Conservation (phyloP, 2,888 invertebrate species). For the Tethea ocularis region DNA sequence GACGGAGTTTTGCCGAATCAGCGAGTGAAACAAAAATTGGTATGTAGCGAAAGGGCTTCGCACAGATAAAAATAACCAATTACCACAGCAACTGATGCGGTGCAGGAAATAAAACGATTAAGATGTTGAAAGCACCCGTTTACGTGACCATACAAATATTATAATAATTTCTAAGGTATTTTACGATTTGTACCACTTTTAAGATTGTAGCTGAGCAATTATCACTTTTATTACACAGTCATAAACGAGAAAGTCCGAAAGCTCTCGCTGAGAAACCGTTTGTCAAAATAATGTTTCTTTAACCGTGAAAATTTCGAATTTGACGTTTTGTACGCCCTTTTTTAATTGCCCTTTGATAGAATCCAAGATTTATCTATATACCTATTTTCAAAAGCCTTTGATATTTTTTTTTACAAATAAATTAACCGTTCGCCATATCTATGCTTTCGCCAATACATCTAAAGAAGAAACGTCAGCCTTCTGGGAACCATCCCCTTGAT, state of each 20-base stretch:
- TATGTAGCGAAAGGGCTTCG: conserved; percentile 12
- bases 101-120: conserved; percentile 26
- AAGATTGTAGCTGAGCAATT: conserved; percentile 1
- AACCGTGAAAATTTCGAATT: not conserved
- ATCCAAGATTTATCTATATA: no score
- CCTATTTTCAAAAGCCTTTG: no score
- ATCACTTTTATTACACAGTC: not conserved
- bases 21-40: not conserved
- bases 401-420: no score
- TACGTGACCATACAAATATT: conserved; percentile 39
- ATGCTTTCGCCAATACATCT: no score
- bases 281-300: not conserved
- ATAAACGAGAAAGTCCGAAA: not conserved
- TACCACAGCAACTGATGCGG: conserved; percentile 29
- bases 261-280: conserved; percentile 4
- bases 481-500: no score
- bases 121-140: conserved; percentile 26
- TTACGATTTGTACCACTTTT: conserved; percentile 9
- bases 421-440: no score
- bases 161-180: conserved; percentile 27
- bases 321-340: not conserved
- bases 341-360: not conserved
- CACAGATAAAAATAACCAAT: conserved; percentile 21
- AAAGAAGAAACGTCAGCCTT: no score
- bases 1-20: no score